Base-by-base conservation (phyloP, 1,140 invertebrate species). In the Micrasema minimum region DNA sequence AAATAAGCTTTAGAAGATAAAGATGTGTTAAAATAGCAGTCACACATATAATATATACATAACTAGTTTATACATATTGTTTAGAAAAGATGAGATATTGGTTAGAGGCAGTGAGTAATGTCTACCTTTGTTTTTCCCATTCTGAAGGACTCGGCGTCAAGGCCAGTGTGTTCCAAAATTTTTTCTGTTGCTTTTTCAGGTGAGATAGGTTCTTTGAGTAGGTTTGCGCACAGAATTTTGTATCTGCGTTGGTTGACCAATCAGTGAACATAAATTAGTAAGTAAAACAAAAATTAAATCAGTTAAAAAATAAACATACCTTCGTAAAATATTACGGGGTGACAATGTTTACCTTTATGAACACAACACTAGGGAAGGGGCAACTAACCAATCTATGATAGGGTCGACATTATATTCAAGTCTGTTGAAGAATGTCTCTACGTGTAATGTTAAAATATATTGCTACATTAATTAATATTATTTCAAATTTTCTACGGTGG, bases 111-210 rank as follows among this genome's bases (percentile, higher is more conserved):
- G 70, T 53, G 12, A 35, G 41, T 64, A 53, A 18, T 59, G 62
- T 78, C 80, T 84, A 95, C 96, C 93, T 99, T 99, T 71, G 96
- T 99, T 84, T 92, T 92, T 87, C 97, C 97, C 83, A 99, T 86
- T 80, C 96, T 91, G 88, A 92, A 99, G 84, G 96, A 94, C 84
- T 97, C 95, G 75, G 90, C 85, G 80, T 97, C 95, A 83, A 99
- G 87, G 83, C 91, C 90, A 79, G 92, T 89, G 77, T 90, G 87
- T 76, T 93, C 92, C 83, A 98, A 88, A 85, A 99, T 94, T 83
- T 94, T 91, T 83, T 92, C 89, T 71, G 94, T 90, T 73, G 95
- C 94, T 85, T 94, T 92, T 86, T 95, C 88, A 74, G 92, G 87
- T 76, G 90, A 87, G 79, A 89, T 90, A 75, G 85, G 84, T 79